phyloP scores from a whole-genome alignment of 2,888 invertebrate genomes.

The Plemyria rubiginata region DNA sequence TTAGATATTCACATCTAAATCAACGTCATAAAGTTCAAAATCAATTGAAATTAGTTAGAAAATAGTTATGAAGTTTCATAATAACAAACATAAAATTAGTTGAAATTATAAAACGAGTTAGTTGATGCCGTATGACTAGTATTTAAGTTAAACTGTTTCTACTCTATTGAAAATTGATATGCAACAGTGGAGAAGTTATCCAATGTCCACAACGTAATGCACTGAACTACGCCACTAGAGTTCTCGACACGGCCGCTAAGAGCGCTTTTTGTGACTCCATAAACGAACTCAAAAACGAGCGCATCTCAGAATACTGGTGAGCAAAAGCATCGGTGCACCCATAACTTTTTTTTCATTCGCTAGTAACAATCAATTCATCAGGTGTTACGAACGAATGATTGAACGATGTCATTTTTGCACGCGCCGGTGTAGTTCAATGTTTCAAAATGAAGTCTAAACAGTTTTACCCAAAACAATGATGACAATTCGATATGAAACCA shows the following conservation, averaged over 20 bases:
- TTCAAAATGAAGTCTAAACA: conserved; percentile 19
- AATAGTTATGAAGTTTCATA: conserved; percentile 24
- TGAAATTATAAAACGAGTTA: conserved; percentile 34
- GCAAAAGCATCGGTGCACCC: no score
- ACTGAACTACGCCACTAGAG: no score
- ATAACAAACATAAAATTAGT: conserved; percentile 32
- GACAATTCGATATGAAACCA: conserved; percentile 28
- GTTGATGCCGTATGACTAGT: conserved; percentile 63
- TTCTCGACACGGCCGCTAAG: no score
- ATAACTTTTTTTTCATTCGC: no score
- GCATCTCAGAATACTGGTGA: no score
- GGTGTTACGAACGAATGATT: no score
- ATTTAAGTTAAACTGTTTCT: conserved; percentile 41
- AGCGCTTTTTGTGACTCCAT: no score
- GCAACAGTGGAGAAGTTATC: no score
- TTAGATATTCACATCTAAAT: conserved; percentile 19
- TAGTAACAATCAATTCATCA: no score
- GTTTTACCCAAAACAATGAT: conserved; percentile 26
- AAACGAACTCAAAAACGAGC: no score
- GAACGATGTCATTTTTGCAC: no score
- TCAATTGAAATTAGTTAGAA: conserved; percentile 27
- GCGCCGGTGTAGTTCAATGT: neutral
- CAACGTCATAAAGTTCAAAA: conserved; percentile 33
- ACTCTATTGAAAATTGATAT: neutral
- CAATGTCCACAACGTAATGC: no score